Percentiles rank a stretch among this genome's conserved stretches.
Evolutionary conservation across 2,113 vertebrate species (phyloP).

Genomic region (Chionis minor): DNA sequence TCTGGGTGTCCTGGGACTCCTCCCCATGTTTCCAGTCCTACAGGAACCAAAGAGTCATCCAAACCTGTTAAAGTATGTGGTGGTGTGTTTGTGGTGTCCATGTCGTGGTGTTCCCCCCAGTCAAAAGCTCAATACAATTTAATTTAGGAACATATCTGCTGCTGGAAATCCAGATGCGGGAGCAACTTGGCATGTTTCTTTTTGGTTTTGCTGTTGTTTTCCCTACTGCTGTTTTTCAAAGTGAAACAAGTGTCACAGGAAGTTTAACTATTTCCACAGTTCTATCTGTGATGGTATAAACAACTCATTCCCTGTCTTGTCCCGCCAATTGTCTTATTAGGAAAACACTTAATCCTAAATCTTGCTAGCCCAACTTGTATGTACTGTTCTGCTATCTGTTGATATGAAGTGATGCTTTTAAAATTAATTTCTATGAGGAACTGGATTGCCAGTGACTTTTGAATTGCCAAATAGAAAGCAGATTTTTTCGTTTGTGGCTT

Average conservation of each 20-base stretch:
- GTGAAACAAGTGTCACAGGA: background rate
- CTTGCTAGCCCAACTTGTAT: background rate
- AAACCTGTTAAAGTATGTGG: background rate
- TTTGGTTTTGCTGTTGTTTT: background rate
- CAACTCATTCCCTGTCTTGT: background rate
- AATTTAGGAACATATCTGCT: background rate
- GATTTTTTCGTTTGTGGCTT: background rate
- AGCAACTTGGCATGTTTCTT: background rate
- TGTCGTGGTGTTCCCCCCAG: too few species aligned
- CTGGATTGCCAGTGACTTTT: background rate
- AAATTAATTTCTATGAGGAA: background rate
- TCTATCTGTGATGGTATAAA: background rate
- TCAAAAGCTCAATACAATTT: background rate
- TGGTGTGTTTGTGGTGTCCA: too few species aligned
- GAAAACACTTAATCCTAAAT: background rate
- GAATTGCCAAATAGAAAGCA: background rate
- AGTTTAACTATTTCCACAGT: background rate
- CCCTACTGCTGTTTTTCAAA: background rate
- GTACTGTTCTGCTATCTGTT: background rate
- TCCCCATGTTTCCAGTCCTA: background rate
- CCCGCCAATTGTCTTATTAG: background rate
- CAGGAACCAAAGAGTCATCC: background rate
- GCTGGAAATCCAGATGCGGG: background rate
- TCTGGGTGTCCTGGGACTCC: background rate
- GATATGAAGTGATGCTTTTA: background rate